Evolutionary conservation across 2,113 vertebrate species (phyloP).

Genomic region (Neodon shergylaensis): DNA sequence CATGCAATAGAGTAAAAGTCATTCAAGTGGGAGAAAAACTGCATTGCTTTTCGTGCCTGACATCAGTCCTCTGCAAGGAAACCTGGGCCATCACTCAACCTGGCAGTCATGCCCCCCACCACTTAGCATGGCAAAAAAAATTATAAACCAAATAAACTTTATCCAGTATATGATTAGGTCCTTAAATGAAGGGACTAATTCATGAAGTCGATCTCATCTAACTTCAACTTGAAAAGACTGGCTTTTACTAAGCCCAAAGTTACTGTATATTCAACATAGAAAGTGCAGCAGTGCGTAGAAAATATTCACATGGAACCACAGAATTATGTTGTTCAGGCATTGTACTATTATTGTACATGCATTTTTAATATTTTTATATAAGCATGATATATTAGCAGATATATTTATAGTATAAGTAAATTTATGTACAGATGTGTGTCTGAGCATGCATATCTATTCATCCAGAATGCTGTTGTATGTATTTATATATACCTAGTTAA

Average conservation of each 20-base stretch:
- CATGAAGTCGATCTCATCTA: background rate
- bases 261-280: background rate
- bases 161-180: rapidly evolving
- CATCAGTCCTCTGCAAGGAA: rapidly evolving
- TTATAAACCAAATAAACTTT: background rate
- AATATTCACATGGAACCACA: background rate
- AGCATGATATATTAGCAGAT: background rate
- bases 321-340: background rate
- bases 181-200: background rate
- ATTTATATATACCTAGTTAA: background rate
- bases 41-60: background rate
- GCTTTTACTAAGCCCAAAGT: background rate
- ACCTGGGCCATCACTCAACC: rapidly evolving
- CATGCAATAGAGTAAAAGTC: background rate
- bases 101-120: rapidly evolving
- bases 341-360: background rate
- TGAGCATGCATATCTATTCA: background rate
- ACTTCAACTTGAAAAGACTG: background rate
- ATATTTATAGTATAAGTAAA: background rate
- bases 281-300: background rate
- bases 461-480: background rate
- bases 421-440: background rate
- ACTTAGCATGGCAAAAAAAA: background rate
- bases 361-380: background rate
- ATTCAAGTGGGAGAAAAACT: background rate